Evolutionary conservation across 2,888 invertebrate species (phyloP).

Genomic region (Cremastinae sp.): DNA sequence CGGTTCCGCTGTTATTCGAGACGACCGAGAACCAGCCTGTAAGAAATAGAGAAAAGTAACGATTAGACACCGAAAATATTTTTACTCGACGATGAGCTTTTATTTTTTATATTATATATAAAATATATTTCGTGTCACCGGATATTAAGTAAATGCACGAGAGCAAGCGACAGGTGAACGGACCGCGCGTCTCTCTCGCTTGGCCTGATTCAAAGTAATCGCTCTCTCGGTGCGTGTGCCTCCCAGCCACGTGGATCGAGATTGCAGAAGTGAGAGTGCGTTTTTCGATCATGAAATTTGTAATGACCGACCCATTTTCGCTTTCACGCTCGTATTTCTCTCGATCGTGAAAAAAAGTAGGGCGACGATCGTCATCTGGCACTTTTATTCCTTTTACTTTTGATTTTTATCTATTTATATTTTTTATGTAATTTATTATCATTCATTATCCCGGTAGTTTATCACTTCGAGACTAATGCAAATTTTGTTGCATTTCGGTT

Average conservation of each 20-base stretch:
- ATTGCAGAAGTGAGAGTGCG: conserved; percentile 49
- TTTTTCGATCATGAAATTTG: conserved; percentile 44
- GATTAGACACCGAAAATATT: not conserved
- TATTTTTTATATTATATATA: conserved; percentile 20
- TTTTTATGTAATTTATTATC: too few relatives aligned
- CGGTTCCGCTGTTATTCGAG: conserved; percentile 75
- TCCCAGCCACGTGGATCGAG: conserved; percentile 26
- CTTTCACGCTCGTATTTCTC: conserved; percentile 60
- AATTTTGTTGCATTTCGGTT: too few relatives aligned
- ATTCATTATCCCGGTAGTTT: too few relatives aligned
- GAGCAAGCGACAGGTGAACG: conserved; percentile 33
- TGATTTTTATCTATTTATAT: too few relatives aligned
- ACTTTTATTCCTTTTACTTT: too few relatives aligned
- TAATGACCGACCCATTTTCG: conserved; percentile 50
- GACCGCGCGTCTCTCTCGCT: conserved; percentile 3
- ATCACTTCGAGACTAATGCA: too few relatives aligned
- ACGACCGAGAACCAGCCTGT: conserved; percentile 78
- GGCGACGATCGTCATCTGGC: too few relatives aligned
- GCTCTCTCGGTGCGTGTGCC: not conserved
- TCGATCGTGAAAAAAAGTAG: too few relatives aligned
- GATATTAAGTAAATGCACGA: conserved; percentile 48
- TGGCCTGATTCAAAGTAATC: conserved; percentile 26
- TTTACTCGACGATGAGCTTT: conserved; percentile 34
- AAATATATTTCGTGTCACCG: conserved; percentile 27
- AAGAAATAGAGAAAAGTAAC: conserved; percentile 56